phyloP scores from a whole-genome alignment of 1,140 invertebrate genomes.

The Rhynchophorus ferrugineus region DNA sequence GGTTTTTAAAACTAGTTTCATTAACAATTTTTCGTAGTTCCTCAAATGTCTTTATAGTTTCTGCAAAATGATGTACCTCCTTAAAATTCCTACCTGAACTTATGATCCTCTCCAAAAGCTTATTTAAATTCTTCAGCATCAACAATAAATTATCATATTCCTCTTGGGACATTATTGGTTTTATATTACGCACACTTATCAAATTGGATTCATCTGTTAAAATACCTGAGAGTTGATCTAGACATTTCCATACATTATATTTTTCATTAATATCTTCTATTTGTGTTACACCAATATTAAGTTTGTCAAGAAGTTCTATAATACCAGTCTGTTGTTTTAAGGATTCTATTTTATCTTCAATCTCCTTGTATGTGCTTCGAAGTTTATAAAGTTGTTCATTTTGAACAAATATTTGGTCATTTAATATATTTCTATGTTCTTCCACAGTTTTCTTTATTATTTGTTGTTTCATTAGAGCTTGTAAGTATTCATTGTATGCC shows the following conservation, averaged over 20 bases:
- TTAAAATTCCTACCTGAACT: conserved; percentile 8
- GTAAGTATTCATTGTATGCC: conserved; percentile 19
- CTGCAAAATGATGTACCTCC: conserved; percentile 9
- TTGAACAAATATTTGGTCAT: conserved; percentile 16
- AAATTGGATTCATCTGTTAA: conserved; percentile 4
- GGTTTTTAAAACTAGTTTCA: background rate
- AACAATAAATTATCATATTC: conserved; percentile 18
- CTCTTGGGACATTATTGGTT: conserved; percentile 12
- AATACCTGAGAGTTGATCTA: background rate
- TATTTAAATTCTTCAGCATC: conserved; percentile 1
- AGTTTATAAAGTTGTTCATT: conserved; percentile 8
- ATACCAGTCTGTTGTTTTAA: conserved; percentile 5
- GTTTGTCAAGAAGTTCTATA: conserved; percentile 3
- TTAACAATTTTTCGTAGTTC: conserved; percentile 4
- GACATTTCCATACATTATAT: conserved; percentile 6
- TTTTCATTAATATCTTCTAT: conserved; percentile 5
- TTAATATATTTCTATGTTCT: conserved; percentile 5
- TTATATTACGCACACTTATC: conserved; percentile 12
- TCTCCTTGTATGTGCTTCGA: conserved; percentile 4
- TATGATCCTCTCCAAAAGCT: conserved; percentile 6
- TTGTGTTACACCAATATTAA: conserved; percentile 2
- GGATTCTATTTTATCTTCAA: conserved; percentile 3
- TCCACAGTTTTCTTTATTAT: conserved; percentile 9
- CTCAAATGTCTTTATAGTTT: conserved; percentile 3
- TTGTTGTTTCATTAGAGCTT: conserved; percentile 18